These are phyloP conservation scores for Bombus difficillimus DNA, from an alignment of 1,140 invertebrate genomes.

Conservation along the genomic window DNA sequence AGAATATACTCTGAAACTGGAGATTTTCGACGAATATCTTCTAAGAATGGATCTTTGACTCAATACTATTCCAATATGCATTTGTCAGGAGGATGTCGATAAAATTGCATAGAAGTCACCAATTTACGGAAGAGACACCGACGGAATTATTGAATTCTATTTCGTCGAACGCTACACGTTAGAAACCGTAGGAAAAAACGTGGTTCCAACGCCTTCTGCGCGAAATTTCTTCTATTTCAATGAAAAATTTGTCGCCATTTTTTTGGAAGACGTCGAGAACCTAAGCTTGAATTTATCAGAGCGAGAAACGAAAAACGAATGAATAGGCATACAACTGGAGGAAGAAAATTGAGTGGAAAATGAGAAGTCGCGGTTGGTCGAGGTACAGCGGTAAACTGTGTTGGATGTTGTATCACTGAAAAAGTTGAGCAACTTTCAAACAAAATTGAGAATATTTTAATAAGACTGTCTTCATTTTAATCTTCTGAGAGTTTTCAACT, in stretches of 20 bases:
- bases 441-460: not conserved
- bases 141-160: slow-evolving; percentile 28
- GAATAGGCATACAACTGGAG: too few relatives aligned
- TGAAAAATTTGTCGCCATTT: too few relatives aligned
- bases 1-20: not conserved
- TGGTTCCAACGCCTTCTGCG: too few relatives aligned
- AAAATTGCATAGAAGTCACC: slow-evolving; percentile 28
- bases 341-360: slow-evolving; percentile 26
- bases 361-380: not conserved
- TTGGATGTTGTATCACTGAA: not conserved
- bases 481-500: not conserved
- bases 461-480: not conserved
- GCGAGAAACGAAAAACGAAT: too few relatives aligned
- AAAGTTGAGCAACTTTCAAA: not conserved
- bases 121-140: not conserved
- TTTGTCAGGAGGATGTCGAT: not conserved
- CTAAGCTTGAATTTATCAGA: not conserved
- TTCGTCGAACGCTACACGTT: not conserved
- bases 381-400: not conserved
- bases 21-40: not conserved
- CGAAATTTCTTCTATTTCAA: not conserved
- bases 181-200: not conserved
- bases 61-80: slow-evolving; percentile 1
- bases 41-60: not conserved
- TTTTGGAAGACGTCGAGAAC: too few relatives aligned